phyloP scores from a whole-genome alignment of 92 coral and sea anemone genomes.

The Bergia puertoricense region DNA sequence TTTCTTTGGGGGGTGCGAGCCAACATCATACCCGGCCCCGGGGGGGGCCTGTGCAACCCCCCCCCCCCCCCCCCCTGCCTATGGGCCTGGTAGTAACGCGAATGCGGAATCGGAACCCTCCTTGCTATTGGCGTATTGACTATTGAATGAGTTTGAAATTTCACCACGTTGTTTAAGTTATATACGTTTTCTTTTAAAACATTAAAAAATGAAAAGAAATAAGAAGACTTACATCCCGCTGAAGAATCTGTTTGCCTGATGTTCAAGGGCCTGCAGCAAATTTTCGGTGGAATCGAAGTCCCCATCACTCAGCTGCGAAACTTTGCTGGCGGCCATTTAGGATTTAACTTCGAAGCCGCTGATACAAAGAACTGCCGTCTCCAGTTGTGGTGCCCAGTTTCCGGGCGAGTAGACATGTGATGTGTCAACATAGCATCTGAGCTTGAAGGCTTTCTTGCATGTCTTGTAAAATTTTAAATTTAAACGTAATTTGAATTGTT shows the following conservation, averaged over 20 bases:
- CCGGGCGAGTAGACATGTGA: constrained; percentile 21
- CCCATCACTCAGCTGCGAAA: constrained; percentile 45
- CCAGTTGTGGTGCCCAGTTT: not conserved
- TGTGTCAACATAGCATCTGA: constrained; percentile 37
- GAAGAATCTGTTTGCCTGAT: constrained; percentile 86
- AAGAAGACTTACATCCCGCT: constrained; percentile 81
- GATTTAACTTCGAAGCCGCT: constrained; percentile 44
- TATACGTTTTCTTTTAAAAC: not conserved
- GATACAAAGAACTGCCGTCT: not conserved
- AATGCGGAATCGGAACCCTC: no score
- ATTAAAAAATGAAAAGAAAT: not conserved
- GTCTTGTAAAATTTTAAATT: not conserved
- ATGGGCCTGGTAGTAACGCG: no score
- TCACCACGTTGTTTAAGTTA: no score
- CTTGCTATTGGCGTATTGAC: no score
- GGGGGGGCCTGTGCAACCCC: no score
- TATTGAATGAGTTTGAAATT: no score
- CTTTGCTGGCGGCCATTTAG: constrained; percentile 65
- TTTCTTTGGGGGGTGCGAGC: no score
- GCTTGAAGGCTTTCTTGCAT: not conserved
- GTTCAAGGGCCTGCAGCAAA: constrained; percentile 73
- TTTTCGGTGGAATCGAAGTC: constrained; percentile 75
- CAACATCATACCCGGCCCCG: no score
- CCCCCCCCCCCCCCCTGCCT: no score
- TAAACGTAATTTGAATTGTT: not conserved